Percentiles rank a stretch among this genome's conserved stretches.
These are phyloP conservation scores for Coregonus ussuriensis DNA, from an alignment of 2,797 vertebrate species.

Conservation along the genomic window DNA sequence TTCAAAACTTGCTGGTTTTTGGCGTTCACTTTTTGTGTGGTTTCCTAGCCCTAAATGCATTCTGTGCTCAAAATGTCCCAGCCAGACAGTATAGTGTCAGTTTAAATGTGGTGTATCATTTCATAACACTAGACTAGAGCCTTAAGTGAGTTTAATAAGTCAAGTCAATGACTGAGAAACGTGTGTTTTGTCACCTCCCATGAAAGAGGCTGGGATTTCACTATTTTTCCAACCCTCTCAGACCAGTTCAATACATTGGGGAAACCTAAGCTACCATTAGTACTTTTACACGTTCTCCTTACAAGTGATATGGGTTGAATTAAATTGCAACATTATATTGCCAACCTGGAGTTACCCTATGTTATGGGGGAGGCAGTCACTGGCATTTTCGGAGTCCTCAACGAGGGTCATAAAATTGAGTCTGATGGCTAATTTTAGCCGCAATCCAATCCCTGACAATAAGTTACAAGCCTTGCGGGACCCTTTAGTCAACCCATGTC, in stretches of 20 bases:
- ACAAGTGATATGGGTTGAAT: constrained; percentile 66
- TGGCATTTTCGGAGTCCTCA: constrained; percentile 84
- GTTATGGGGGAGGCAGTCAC: constrained; percentile 59
- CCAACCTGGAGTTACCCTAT: constrained; percentile 47
- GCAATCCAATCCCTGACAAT: constrained; percentile 91
- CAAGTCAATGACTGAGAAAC: constrained; percentile 55
- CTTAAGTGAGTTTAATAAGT: constrained; percentile 52
- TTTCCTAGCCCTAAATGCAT: background rate
- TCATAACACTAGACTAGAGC: constrained; percentile 32
- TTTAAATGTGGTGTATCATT: constrained; percentile 36
- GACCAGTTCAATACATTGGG: constrained; percentile 58
- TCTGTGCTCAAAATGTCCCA: constrained; percentile 6
- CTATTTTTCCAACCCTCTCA: constrained; percentile 61
- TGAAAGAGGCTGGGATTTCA: constrained; percentile 57
- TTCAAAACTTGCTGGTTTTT: background rate
- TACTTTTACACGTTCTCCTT: constrained; percentile 62
- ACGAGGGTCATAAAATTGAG: constrained; percentile 88
- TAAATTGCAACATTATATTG: constrained; percentile 70
- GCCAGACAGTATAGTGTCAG: constrained; percentile 23
- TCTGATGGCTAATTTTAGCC: constrained; percentile 94
- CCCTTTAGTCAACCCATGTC: constrained; percentile 72
- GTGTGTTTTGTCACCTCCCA: constrained; percentile 62
- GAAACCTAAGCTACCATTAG: constrained; percentile 65
- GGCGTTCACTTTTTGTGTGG: background rate
- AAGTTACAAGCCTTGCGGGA: constrained; percentile 89